Base-by-base conservation (phyloP, 1,140 invertebrate genomes). In the Penaeus vannamei region DNA sequence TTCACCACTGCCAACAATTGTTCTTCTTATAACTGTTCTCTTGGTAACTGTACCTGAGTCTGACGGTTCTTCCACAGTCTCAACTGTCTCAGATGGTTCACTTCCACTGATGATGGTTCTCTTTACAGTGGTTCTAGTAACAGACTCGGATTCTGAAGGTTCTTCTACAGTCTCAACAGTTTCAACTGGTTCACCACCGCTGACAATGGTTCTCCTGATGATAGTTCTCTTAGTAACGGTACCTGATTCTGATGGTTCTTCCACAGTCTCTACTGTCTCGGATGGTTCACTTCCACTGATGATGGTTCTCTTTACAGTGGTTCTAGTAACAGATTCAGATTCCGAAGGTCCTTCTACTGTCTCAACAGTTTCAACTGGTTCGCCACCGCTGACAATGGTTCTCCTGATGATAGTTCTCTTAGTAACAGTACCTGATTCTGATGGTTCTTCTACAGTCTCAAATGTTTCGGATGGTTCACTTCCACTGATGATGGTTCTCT, bases 11-110 rank as follows among this genome's bases (percentile, higher is more conserved):
- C 86, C 36, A 22, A 84, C 84, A 46, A 84, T 4, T 2, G 82
- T 89, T 84, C 76, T 42, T n/a, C 59, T 86, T 77, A 77, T 77
- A 22, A 86, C 42, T 29, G 72, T 86, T 77, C 72, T 20, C 23
- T 29, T 86, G 32, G 66, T 59, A 20, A 61, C 53, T 23, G 85
- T 86, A 53, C 32, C 77, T 19, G 8, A 79, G 0, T 85, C 62
- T 77, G 84, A 59, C 19, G 46, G 23, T 23, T 64, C 79, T 42
- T 83, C 87, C 61, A 72, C 81, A 7, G 81, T 64, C 61, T 89
- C 87, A 29, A 79, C 83, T 32, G 61, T 80, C 26, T 76, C 69
- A 53, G 32, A 26, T 42, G 87, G 87, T 79, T 85, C 83, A 29
- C 82, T 83, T 32, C 79, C 81, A 64, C 77, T 20, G 12, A 85